Base-by-base conservation (phyloP, 2,888 invertebrate species). In the Parelbella ahira region DNA sequence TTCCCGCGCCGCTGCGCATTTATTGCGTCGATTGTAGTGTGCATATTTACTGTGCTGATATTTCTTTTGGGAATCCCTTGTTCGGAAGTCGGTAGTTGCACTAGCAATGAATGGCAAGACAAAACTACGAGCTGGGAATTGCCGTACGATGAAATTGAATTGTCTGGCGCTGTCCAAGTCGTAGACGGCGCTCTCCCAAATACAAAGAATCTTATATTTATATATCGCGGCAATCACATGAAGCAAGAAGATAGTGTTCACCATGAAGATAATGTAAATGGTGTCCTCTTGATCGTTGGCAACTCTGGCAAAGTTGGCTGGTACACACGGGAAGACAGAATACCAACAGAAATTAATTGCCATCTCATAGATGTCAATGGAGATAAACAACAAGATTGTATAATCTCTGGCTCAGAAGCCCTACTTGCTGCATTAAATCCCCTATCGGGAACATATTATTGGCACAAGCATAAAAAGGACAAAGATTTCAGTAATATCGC, bases 51-150 rank as follows among this genome's bases (percentile, higher is more conserved):
- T 3, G 90, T 93, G 32, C 80, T 94, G 24, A 89, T 92, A 59
- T 96, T 94, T 64, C 77, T 93, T 3, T 94, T 93, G 92, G 90
- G 92, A 6, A 78, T 93, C 54, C 95, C 95, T 0, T 95, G 95
- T 59, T 90, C 91, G 2, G 92, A 93, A 59, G 89, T 89, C 3
- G 90, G 91, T 7, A 90, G 91, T 36, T 94, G 94, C 54, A 89
- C 91, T 5, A 83, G 79, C 0, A 73, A 72, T 2, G 89, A 89
- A 45, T 89, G 89, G 62, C 79, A 78, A 39, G 74, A 90, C 10
- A 90, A 89, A 62, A 91, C 91, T 0, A 89, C 90, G 4, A 92
- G 91, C 53, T 93, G 93, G 93, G 89, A 92, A 47, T 84, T 90
- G 30, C 90, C 91, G 24, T 92, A 92, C 52, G 90, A 91, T 10